These are phyloP conservation scores for Leptinotarsa peninsularis DNA, from an alignment of 2,888 invertebrate species.

Conservation along the genomic window DNA sequence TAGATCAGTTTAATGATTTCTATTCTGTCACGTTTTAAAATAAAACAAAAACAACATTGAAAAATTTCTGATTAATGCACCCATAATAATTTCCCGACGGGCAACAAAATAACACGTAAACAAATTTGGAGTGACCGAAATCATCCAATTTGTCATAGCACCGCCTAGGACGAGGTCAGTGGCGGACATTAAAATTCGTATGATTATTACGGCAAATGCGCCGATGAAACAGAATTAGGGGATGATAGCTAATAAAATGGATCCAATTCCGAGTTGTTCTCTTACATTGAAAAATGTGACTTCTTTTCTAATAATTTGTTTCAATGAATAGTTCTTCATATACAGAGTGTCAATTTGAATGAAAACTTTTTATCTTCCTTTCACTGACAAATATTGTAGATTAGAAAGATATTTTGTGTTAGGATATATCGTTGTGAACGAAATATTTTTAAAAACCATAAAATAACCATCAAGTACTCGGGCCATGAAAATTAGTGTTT, in stretches of 20 bases:
- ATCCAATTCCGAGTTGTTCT: neutral
- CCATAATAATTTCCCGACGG: conserved; percentile 14
- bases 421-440: too few species aligned
- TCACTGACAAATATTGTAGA: too few species aligned
- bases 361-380: too few species aligned
- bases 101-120: conserved; percentile 7
- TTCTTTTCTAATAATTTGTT: too few species aligned
- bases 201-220: neutral
- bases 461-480: too few species aligned
- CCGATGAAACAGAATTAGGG: neutral
- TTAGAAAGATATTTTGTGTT: too few species aligned
- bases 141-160: conserved; percentile 4
- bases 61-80: conserved; percentile 1
- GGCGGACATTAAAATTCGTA: conserved; percentile 11
- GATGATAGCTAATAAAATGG: neutral
- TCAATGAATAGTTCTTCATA: too few species aligned
- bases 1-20: neutral
- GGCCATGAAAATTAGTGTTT: too few species aligned
- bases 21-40: neutral
- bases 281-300: neutral
- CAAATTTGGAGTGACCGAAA: conserved; percentile 9
- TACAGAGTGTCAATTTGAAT: too few species aligned
- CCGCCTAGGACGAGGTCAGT: conserved; percentile 11
- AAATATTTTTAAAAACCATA: too few species aligned
- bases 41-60: neutral